A percentile compares a stretch with the other conserved stretches of the same genome.
phyloP scores from a whole-genome alignment of 2,797 vertebrate genomes.

The Rhinophrynus dorsalis region DNA sequence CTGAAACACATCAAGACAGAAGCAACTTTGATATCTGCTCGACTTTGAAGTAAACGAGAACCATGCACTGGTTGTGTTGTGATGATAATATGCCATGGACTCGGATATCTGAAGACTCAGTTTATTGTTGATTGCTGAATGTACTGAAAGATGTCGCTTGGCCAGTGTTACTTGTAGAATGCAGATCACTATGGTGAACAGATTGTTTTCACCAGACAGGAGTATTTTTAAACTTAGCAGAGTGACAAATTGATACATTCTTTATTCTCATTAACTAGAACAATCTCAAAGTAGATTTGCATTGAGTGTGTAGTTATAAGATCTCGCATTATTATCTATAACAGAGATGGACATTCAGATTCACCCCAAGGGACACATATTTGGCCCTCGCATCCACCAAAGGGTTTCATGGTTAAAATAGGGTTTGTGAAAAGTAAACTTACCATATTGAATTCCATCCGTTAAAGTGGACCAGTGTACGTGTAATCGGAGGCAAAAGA shows the following conservation, averaged over 20 bases:
- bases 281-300: no score
- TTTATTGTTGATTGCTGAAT: constrained; percentile 27
- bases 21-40: constrained; percentile 36
- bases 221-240: not conserved
- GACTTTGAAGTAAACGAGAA: constrained; percentile 29
- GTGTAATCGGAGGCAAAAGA: no score
- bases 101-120: constrained; percentile 6
- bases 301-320: no score
- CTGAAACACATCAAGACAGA: constrained; percentile 23
- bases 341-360: no score
- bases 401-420: no score
- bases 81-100: constrained; percentile 27
- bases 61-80: constrained; percentile 3
- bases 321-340: no score
- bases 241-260: not conserved
- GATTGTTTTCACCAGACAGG: not conserved
- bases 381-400: no score
- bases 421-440: no score
- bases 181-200: not conserved
- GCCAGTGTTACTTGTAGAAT: not conserved
- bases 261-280: not conserved
- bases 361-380: no score
- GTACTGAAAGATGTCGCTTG: constrained; percentile 22
- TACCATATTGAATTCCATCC: no score
- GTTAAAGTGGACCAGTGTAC: no score